phyloP scores from a whole-genome alignment of 2,797 vertebrate species.

The Otolemur crassicaudatus region DNA sequence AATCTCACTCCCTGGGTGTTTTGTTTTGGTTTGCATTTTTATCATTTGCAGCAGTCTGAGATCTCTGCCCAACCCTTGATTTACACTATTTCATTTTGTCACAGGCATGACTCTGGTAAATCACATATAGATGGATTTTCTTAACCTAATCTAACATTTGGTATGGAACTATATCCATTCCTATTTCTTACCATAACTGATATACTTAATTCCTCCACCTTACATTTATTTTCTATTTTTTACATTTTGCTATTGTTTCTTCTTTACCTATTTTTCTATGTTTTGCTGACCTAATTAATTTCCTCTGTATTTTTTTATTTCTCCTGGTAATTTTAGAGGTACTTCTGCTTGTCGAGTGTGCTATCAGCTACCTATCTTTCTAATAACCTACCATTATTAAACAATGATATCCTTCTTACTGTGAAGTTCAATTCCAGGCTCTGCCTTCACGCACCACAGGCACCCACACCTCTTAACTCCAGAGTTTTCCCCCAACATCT shows the following conservation, averaged over 20 bases:
- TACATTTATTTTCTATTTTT: background rate
- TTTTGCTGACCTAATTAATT: background rate
- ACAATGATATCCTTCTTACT: background rate
- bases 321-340: background rate
- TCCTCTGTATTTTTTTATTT: background rate
- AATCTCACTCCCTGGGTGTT: background rate
- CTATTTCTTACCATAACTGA: background rate
- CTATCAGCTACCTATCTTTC: background rate
- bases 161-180: background rate
- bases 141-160: background rate
- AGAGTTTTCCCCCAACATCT: background rate
- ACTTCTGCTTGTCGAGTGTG: background rate
- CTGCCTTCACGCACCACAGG: background rate
- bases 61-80: background rate
- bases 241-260: background rate
- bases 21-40: background rate
- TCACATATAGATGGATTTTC: background rate
- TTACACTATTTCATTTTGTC: background rate
- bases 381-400: background rate
- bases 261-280: background rate
- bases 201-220: background rate
- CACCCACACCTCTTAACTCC: background rate
- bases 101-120: background rate
- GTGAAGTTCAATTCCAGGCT: background rate
- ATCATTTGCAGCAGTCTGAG: background rate